Evolutionary conservation across 2,888 invertebrate genomes (phyloP).

Genomic region (Colletes collaris): DNA sequence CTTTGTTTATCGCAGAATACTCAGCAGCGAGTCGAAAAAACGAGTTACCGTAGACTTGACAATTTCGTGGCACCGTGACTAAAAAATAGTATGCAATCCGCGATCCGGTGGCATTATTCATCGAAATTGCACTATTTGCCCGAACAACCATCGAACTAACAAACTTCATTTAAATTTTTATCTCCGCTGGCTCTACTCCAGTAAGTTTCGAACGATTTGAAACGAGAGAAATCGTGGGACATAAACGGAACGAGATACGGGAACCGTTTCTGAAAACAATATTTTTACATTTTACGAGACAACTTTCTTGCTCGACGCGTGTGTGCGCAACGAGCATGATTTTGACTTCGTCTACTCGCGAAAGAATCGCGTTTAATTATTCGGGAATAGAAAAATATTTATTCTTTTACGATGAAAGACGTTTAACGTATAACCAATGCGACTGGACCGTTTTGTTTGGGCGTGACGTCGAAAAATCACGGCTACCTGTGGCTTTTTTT

Average conservation of each 20-base stretch:
- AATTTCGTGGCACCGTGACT: not conserved
- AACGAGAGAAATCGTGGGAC: slow-evolving; percentile 40
- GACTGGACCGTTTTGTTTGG: too few species aligned
- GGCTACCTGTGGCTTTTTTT: too few species aligned
- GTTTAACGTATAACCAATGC: too few species aligned
- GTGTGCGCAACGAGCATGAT: not conserved
- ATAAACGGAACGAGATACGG: slow-evolving; percentile 28
- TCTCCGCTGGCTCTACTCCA: slow-evolving; percentile 54
- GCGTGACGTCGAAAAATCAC: too few species aligned
- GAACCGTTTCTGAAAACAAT: slow-evolving; percentile 36
- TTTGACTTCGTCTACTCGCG: not conserved
- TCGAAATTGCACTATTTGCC: slow-evolving; percentile 45
- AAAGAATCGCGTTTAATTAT: not conserved
- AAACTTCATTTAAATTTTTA: slow-evolving; percentile 61
- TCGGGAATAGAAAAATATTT: too few species aligned
- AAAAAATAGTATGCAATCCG: slow-evolving; percentile 17
- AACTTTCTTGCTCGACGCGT: slow-evolving; percentile 8
- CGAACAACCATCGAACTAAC: slow-evolving; percentile 43
- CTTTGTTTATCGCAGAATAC: too few species aligned
- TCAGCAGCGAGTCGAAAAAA: too few species aligned
- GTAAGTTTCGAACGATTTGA: slow-evolving; percentile 36
- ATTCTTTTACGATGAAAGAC: too few species aligned
- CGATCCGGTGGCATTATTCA: slow-evolving; percentile 23
- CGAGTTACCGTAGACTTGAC: too few species aligned
- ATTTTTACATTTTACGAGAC: slow-evolving; percentile 44